These are phyloP conservation scores for Fragum whitleyi DNA, from an alignment of 2,888 invertebrate genomes.

Conservation along the genomic window DNA sequence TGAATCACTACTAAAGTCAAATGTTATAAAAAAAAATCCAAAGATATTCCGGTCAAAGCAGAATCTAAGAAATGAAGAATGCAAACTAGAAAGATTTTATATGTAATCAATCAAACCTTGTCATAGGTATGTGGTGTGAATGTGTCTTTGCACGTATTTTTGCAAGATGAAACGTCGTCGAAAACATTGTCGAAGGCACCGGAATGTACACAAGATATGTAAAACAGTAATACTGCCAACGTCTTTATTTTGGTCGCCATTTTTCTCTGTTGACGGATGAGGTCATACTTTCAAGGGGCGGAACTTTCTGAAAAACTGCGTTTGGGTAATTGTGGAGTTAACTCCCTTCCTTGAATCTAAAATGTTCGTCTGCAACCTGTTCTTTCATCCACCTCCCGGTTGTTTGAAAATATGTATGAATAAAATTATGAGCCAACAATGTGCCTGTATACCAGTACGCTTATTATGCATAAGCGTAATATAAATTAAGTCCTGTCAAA, in stretches of 20 bases:
- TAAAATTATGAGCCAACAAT: too few species aligned
- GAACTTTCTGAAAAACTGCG: not conserved
- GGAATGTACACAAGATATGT: constrained; percentile 31
- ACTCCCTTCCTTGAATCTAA: not conserved
- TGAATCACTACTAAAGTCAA: too few species aligned
- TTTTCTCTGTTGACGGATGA: constrained; percentile 59
- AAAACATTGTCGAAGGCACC: constrained; percentile 66
- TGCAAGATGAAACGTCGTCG: constrained; percentile 71
- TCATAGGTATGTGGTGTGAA: constrained; percentile 77
- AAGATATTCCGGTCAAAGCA: too few species aligned
- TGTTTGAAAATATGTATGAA: too few species aligned
- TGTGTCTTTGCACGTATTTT: constrained; percentile 77
- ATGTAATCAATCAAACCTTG: constrained; percentile 61
- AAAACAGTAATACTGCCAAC: constrained; percentile 54
- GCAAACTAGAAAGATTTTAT: too few species aligned
- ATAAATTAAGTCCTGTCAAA: too few species aligned
- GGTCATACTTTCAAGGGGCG: not conserved
- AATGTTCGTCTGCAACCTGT: too few species aligned
- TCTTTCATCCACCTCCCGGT: too few species aligned
- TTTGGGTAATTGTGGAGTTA: not conserved
- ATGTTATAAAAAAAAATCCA: too few species aligned
- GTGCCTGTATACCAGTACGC: too few species aligned
- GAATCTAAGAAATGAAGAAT: too few species aligned
- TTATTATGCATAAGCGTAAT: too few species aligned
- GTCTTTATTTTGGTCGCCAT: constrained; percentile 67